These are phyloP conservation scores for Echinometra lucunter DNA, from an alignment of 53 echinoderm and acorn worm genomes.

Conservation along the genomic window DNA sequence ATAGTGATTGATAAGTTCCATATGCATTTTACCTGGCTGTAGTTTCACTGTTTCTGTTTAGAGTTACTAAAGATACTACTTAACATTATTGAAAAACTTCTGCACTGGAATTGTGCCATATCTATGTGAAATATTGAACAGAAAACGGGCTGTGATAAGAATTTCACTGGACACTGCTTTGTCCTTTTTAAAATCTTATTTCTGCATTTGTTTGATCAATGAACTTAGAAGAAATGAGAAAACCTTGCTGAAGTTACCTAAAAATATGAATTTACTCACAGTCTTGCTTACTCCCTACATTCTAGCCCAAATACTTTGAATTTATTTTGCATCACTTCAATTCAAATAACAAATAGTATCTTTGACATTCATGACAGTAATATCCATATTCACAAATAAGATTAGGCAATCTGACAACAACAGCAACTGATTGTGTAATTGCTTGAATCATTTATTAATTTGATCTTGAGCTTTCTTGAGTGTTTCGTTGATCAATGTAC, in stretches of 20 bases:
- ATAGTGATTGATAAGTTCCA: too few species aligned
- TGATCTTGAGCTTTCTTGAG: not conserved
- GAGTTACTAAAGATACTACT: not conserved
- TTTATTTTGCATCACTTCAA: not conserved
- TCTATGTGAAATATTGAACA: too few species aligned
- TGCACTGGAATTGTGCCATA: not conserved
- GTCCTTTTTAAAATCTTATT: not conserved
- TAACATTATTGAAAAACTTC: not conserved
- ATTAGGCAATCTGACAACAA: not conserved
- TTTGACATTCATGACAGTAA: not conserved
- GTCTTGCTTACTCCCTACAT: too few species aligned
- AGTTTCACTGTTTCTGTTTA: not conserved
- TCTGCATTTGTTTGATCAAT: not conserved
- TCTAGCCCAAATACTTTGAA: not conserved
- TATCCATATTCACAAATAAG: not conserved
- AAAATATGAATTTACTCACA: too few species aligned
- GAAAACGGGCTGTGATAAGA: too few species aligned
- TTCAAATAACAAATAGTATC: not conserved
- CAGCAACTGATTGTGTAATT: not conserved
- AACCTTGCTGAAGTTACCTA: too few species aligned
- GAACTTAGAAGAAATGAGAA: not conserved
- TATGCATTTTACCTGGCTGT: too few species aligned
- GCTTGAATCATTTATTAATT: conserved; percentile 5
- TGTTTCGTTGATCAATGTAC: not conserved
- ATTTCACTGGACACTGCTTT: too few species aligned